Evolutionary conservation across 1,140 invertebrate genomes (phyloP).

Genomic region (Littorina saxatilis): DNA sequence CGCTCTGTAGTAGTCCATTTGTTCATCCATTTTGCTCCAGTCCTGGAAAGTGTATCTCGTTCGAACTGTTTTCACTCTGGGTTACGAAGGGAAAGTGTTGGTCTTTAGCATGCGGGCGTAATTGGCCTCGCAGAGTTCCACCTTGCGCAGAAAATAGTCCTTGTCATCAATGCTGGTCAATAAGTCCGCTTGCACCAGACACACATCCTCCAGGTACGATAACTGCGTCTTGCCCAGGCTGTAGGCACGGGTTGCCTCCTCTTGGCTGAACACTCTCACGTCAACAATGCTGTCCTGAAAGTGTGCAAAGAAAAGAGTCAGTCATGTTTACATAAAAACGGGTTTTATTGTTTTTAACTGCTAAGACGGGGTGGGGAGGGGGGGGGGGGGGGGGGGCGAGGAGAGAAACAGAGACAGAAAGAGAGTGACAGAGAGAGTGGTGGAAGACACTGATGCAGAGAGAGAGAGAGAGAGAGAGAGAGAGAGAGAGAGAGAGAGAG

Average conservation of each 20-base stretch:
- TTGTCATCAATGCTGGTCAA: slow-evolving; percentile 66
- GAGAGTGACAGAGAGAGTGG: slow-evolving; percentile 36
- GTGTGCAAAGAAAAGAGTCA: neutral
- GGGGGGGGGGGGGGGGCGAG: no score
- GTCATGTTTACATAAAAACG: neutral
- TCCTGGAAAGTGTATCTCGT: no score
- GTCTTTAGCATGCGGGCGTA: slow-evolving; percentile 58
- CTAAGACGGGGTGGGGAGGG: no score
- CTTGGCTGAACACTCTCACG: slow-evolving; percentile 61
- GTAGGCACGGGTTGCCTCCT: slow-evolving; percentile 41
- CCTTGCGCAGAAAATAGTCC: slow-evolving; percentile 68
- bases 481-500: slow-evolving; percentile 46
- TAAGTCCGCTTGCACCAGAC: slow-evolving; percentile 69
- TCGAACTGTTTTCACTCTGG: no score
- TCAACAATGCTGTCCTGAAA: slow-evolving; percentile 71
- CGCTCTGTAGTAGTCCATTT: no score
- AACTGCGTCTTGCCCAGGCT: slow-evolving; percentile 58
- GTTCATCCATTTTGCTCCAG: no score
- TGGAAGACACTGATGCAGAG: slow-evolving; percentile 36
- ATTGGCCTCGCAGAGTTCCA: slow-evolving; percentile 66
- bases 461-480: slow-evolving; percentile 32
- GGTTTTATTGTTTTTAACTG: neutral
- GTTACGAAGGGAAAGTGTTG: slow-evolving; percentile 20
- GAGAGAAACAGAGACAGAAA: no score
- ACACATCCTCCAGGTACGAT: slow-evolving; percentile 62